These are phyloP conservation scores for Dallia pectoralis DNA, from an alignment of 2,797 vertebrate genomes.

Conservation along the genomic window DNA sequence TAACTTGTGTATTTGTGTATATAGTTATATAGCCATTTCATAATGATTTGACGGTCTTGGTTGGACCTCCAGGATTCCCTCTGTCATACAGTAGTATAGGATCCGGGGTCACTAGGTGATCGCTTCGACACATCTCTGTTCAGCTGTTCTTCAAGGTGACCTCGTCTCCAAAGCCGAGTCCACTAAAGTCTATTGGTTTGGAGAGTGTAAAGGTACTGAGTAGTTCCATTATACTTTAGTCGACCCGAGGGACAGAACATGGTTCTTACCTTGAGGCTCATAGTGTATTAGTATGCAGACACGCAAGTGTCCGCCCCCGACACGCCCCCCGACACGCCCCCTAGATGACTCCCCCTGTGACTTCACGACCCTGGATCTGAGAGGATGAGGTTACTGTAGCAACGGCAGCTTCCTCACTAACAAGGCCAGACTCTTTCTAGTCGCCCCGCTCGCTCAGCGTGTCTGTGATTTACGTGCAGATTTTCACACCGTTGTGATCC, in stretches of 20 bases:
- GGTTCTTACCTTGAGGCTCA: neutral
- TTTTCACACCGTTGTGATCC: conserved; percentile 5
- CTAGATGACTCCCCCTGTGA: neutral
- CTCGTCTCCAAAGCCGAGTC: too few relatives aligned
- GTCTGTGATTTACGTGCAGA: conserved; percentile 15
- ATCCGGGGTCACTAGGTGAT: too few relatives aligned
- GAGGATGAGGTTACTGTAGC: conserved; percentile 45
- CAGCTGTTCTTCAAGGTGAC: neutral
- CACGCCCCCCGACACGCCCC: neutral
- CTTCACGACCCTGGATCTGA: neutral
- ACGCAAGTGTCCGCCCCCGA: neutral
- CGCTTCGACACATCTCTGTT: neutral
- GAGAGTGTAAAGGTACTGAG: too few relatives aligned
- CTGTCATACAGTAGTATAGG: too few relatives aligned
- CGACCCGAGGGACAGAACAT: neutral
- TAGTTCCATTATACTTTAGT: neutral
- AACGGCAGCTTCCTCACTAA: conserved; percentile 50
- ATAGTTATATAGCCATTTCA: too few relatives aligned
- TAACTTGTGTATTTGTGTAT: too few relatives aligned
- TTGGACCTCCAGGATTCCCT: too few relatives aligned
- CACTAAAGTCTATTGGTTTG: too few relatives aligned
- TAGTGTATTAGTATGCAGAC: neutral
- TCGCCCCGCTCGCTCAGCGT: conserved; percentile 33
- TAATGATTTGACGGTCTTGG: too few relatives aligned
- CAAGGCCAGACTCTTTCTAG: conserved; percentile 21